Evolutionary conservation across 2,797 vertebrate species (phyloP).

Genomic region (Lindbergichthys nudifrons): DNA sequence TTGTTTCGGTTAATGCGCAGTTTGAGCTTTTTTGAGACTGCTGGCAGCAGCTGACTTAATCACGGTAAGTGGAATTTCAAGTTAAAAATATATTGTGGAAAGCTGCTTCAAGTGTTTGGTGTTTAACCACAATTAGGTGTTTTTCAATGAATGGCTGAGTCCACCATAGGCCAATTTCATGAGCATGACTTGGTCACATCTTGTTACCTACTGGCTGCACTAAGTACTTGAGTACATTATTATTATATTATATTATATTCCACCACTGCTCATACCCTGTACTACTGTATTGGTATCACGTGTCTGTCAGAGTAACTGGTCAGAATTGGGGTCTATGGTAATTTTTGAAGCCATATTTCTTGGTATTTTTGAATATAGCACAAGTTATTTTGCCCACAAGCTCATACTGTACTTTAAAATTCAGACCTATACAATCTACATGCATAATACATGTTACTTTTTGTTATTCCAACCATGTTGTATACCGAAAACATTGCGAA

Average conservation of each 20-base stretch:
- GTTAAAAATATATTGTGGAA: neutral
- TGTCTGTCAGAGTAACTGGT: neutral
- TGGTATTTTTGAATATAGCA: neutral
- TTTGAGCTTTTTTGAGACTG: neutral
- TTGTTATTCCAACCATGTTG: no score
- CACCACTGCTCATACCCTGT: slow-evolving; percentile 17
- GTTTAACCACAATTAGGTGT: no score
- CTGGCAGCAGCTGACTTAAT: neutral
- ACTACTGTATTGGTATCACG: neutral
- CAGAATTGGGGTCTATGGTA: neutral
- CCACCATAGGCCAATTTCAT: neutral
- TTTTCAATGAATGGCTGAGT: no score
- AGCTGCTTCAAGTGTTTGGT: no score
- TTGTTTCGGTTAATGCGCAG: neutral
- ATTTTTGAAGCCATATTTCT: neutral
- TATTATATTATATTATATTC: no score
- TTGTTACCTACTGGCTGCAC: neutral
- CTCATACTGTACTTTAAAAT: no score
- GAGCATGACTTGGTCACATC: neutral
- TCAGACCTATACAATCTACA: no score
- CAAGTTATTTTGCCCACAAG: neutral
- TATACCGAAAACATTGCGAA: no score
- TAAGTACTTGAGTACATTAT: neutral
- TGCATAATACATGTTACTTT: no score
- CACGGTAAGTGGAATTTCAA: neutral